Evolutionary conservation across 2,888 invertebrate genomes (phyloP).

Genomic region (Napeogenes inachia): DNA sequence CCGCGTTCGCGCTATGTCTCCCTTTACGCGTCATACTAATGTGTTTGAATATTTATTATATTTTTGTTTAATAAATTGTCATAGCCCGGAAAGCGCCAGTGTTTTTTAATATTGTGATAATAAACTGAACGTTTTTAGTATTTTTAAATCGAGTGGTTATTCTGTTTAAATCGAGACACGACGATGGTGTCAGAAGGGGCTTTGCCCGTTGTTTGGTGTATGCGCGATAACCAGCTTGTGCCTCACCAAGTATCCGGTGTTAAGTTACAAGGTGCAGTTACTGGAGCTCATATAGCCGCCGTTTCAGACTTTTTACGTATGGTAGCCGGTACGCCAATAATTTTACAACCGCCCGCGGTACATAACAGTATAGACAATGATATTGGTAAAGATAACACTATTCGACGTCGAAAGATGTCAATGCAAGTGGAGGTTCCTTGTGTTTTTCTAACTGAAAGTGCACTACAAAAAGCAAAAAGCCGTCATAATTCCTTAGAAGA

Average conservation of each 20-base stretch:
- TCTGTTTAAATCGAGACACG: slow-evolving; percentile 29
- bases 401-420: slow-evolving; percentile 69
- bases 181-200: slow-evolving; percentile 81
- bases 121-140: slow-evolving; percentile 14
- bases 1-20: slow-evolving; percentile 67
- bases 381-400: slow-evolving; percentile 62
- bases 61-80: slow-evolving; percentile 56
- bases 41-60: slow-evolving; percentile 53
- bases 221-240: slow-evolving; percentile 82
- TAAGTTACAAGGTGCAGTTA: slow-evolving; percentile 80
- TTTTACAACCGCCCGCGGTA: slow-evolving; percentile 71
- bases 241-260: slow-evolving; percentile 82
- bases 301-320: slow-evolving; percentile 81
- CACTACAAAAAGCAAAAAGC: slow-evolving; percentile 67
- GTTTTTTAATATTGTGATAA: slow-evolving; percentile 38
- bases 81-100: slow-evolving; percentile 60
- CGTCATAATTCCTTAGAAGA: slow-evolving; percentile 70
- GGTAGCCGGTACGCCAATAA: slow-evolving; percentile 80
- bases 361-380: slow-evolving; percentile 65
- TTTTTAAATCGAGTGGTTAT: slow-evolving; percentile 20
- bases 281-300: slow-evolving; percentile 81
- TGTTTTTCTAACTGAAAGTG: slow-evolving; percentile 73
- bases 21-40: slow-evolving; percentile 54
- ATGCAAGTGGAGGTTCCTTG: slow-evolving; percentile 76
- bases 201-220: slow-evolving; percentile 81